phyloP scores from a whole-genome alignment of 2,797 vertebrate genomes.

The Pipistrellus nathusii region DNA sequence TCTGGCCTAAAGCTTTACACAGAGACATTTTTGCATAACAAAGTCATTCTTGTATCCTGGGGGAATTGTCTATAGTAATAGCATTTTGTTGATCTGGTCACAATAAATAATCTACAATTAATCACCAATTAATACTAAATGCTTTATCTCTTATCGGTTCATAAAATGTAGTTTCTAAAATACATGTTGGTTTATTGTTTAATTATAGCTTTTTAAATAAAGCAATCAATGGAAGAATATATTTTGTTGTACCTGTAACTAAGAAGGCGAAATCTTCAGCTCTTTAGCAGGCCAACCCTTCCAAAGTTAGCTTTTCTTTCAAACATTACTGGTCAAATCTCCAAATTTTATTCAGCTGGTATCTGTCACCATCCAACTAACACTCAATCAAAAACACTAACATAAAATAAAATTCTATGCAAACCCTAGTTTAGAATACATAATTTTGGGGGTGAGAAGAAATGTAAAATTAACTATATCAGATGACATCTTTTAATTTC shows the following conservation, averaged over 20 bases:
- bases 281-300: background rate
- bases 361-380: background rate
- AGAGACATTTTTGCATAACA: conserved; percentile 77
- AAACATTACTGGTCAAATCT: background rate
- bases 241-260: background rate
- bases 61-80: conserved; percentile 59
- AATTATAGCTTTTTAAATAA: conserved; percentile 37
- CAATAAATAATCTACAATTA: conserved; percentile 71
- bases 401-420: background rate
- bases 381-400: background rate
- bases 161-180: conserved; percentile 47
- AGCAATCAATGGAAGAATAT: background rate
- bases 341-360: background rate
- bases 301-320: background rate
- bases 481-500: background rate
- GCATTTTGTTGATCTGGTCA: conserved; percentile 67
- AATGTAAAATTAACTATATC: background rate
- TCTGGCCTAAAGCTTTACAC: conserved; percentile 49
- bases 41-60: conserved; percentile 59
- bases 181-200: conserved; percentile 52
- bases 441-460: background rate
- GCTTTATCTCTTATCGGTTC: conserved; percentile 37
- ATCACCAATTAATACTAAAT: conserved; percentile 32
- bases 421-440: background rate
- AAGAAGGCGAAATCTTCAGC: background rate